Percentiles rank a stretch among this genome's conserved stretches.
phyloP scores from a whole-genome alignment of 2,797 vertebrate species.

The Spinibarbus caldwelli region DNA sequence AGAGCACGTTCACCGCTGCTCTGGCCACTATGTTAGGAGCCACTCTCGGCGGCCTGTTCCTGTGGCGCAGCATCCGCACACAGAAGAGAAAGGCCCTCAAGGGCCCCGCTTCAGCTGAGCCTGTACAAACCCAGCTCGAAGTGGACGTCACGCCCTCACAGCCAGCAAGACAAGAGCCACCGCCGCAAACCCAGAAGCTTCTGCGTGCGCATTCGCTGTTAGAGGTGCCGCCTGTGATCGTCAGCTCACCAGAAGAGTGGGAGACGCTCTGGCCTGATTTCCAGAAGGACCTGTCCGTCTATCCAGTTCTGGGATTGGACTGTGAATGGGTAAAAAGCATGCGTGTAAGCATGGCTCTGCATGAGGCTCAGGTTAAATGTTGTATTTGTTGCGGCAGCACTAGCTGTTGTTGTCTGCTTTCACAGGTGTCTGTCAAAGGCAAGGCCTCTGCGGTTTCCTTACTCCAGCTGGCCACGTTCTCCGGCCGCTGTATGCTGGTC shows the following conservation, averaged over 20 bases:
- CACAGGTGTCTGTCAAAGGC: slow-evolving; percentile 87
- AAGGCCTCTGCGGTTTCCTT: slow-evolving; percentile 85
- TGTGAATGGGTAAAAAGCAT: slow-evolving; percentile 94
- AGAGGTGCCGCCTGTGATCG: slow-evolving; percentile 77
- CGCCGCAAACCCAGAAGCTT: slow-evolving; percentile 23
- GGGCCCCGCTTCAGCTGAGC: slow-evolving; percentile 57
- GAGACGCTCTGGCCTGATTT: slow-evolving; percentile 82
- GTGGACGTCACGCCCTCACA: slow-evolving; percentile 3
- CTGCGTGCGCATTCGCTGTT: slow-evolving; percentile 76
- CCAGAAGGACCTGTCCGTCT: slow-evolving; percentile 80
- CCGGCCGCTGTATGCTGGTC: slow-evolving; percentile 88
- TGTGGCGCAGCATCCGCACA: slow-evolving; percentile 83
- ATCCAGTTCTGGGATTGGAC: slow-evolving; percentile 93
- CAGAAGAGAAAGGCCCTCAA: slow-evolving; percentile 71
- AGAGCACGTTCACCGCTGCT: slow-evolving; percentile 79
- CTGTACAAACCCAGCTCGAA: neutral
- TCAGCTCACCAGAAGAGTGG: slow-evolving; percentile 88
- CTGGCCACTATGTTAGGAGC: slow-evolving; percentile 85
- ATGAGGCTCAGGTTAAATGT: neutral
- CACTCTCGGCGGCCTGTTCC: slow-evolving; percentile 84
- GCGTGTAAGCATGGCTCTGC: slow-evolving; percentile 67
- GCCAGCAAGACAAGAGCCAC: neutral
- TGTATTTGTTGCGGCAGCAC: slow-evolving; percentile 12
- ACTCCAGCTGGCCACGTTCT: slow-evolving; percentile 89
- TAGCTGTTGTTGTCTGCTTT: neutral